Evolutionary conservation across 2,113 vertebrate species (phyloP).

Genomic region (Megaceryle torquata): DNA sequence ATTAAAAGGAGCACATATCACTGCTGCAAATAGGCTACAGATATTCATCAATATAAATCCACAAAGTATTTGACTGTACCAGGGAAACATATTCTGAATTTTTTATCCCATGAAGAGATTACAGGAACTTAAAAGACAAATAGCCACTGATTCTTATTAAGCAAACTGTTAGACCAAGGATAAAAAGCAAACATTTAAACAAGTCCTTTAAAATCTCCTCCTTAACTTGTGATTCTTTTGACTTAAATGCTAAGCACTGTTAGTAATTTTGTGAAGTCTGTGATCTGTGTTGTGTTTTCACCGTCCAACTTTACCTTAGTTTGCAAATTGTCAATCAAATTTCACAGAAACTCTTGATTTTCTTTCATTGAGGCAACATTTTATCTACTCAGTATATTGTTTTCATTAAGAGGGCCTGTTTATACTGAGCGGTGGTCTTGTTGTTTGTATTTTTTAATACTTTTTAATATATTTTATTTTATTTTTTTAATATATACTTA

Average conservation of each 20-base stretch:
- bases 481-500: neutral
- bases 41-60: constrained; percentile 42
- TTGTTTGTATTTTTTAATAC: neutral
- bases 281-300: neutral
- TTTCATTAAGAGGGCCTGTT: neutral
- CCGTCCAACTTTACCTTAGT: neutral
- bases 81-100: neutral
- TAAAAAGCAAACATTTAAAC: constrained; percentile 19
- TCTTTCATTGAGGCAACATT: neutral
- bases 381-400: neutral
- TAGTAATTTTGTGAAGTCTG: neutral
- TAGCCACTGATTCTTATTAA: constrained; percentile 30
- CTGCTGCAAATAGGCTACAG: neutral
- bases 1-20: constrained; percentile 23
- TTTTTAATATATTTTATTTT: too few species aligned
- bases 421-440: neutral
- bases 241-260: neutral
- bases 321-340: neutral
- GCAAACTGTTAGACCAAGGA: constrained; percentile 9
- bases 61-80: constrained; percentile 7
- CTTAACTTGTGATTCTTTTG: neutral
- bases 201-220: neutral
- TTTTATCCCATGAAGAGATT: constrained; percentile 18
- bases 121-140: constrained; percentile 32
- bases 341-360: neutral